Base-by-base conservation (phyloP, 2,113 vertebrate genomes). In the Murina feae region DNA sequence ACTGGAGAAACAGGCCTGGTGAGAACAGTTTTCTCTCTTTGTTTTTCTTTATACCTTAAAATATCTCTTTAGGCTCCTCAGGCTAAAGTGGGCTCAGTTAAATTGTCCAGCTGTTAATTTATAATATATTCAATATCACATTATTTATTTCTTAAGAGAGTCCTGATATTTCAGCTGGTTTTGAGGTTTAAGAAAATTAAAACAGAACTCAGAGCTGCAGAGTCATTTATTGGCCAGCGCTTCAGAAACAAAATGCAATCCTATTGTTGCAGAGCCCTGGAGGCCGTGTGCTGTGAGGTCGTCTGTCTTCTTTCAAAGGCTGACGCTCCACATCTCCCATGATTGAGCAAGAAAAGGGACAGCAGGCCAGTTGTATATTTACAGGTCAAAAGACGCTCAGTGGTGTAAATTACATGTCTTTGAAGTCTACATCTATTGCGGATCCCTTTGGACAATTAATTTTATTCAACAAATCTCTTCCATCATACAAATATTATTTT, bases 61-160 rank as follows among this genome's bases (percentile, higher is more conserved):
- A 30, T 74, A 16, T 89, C 11, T 91, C 47, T 93, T 30, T 69
- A 88, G 82, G 16, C 55, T 97, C 42, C 35, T 6, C 2, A 97
- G 32, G 30, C 35, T 89, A 93, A 97, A 2, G 0, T 2, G 1
- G 88, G n/a, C 66, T 97, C 91, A 93, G 32, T 92, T 95, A 90
- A 94, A 95, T n/a, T 68, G 95, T 32, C 37, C 96, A 89, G 30
- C 30, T 96, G 42, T 92, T 90, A 96, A 97, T 96, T 97, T 97
- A 72, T 97, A 97, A 96, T 91, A 71, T 71, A 39, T 90, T 96
- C 86, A 94, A 5, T 85, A 91, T 39, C 88, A 90, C 23, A 65
- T 0, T 89, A 89, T 80, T 96, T 66, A 3, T 76, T 93, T 32
- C 71, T 82, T 75, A 94, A 78, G 18, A 86, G 37, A 90, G 18